phyloP scores from a whole-genome alignment of 1,140 invertebrate species.

The Listronotus bonariensis region DNA sequence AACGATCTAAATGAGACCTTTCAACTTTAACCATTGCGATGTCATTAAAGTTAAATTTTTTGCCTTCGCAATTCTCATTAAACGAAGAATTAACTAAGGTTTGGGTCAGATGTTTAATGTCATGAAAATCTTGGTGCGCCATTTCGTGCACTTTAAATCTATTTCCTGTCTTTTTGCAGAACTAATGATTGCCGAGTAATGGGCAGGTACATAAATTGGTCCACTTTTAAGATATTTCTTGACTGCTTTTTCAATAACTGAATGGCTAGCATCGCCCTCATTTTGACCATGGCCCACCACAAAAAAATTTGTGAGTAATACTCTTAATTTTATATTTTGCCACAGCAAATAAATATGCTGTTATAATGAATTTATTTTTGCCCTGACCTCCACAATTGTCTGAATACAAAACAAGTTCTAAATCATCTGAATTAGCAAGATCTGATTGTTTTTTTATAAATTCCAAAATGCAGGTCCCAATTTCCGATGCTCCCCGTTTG shows the following conservation, averaged over 20 bases:
- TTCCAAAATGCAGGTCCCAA: slow-evolving; percentile 32
- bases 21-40: slow-evolving; percentile 15
- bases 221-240: too few species aligned
- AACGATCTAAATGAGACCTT: slow-evolving; percentile 33
- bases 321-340: slow-evolving; percentile 40
- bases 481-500: slow-evolving; percentile 37
- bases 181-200: too few species aligned
- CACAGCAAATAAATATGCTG: slow-evolving; percentile 44
- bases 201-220: too few species aligned
- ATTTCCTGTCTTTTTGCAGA: too few species aligned
- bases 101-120: slow-evolving; percentile 31
- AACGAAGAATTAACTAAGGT: slow-evolving; percentile 7
- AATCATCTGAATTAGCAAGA: background rate
- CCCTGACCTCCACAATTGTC: slow-evolving; percentile 48
- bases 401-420: slow-evolving; percentile 44
- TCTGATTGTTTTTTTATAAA: slow-evolving; percentile 36
- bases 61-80: slow-evolving; percentile 9
- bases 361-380: slow-evolving; percentile 48
- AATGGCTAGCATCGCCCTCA: too few species aligned
- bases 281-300: too few species aligned
- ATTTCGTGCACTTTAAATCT: slow-evolving; percentile 25
- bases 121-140: slow-evolving; percentile 40
- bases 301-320: too few species aligned
- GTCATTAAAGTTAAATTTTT: slow-evolving; percentile 37
- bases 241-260: too few species aligned